Evolutionary conservation across 2,888 invertebrate species (phyloP).

Genomic region (Lasioglossum pauxillum): DNA sequence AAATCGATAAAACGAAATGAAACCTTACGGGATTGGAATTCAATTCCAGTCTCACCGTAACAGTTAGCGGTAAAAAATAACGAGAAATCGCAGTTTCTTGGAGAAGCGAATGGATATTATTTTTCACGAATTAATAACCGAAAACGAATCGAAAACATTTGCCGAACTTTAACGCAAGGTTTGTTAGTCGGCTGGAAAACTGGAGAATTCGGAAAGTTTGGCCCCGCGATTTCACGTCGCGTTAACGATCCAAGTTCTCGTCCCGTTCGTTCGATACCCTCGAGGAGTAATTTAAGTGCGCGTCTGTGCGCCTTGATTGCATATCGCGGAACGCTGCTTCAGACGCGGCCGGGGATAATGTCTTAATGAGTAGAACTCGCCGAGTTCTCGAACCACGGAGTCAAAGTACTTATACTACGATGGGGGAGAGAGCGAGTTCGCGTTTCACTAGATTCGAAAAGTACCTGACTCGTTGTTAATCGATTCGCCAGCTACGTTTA

Average conservation of each 20-base stretch:
- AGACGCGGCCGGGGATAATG: slow-evolving; percentile 26
- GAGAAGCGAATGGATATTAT: background rate
- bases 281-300: slow-evolving; percentile 61
- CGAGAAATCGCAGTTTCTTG: background rate
- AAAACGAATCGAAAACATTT: background rate
- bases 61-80: background rate
- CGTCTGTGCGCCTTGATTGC: slow-evolving; percentile 49
- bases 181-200: slow-evolving; percentile 46
- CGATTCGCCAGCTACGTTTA: slow-evolving; percentile 4
- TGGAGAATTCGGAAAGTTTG: slow-evolving; percentile 47
- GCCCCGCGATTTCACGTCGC: slow-evolving; percentile 36
- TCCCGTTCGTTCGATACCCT: slow-evolving; percentile 48
- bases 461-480: background rate
- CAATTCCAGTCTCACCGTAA: background rate
- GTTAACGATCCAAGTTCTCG: slow-evolving; percentile 68
- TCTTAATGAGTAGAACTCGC: slow-evolving; percentile 56
- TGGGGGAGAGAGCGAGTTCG: background rate
- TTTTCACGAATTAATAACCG: background rate
- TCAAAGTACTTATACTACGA: background rate
- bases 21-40: background rate
- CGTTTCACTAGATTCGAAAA: slow-evolving; percentile 6
- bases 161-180: background rate
- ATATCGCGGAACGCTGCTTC: slow-evolving; percentile 32
- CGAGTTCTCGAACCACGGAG: slow-evolving; percentile 2
- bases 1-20: background rate